These are phyloP conservation scores for Tribolium castaneum DNA, from an alignment of 1,140 invertebrate genomes.

Conservation along the genomic window DNA sequence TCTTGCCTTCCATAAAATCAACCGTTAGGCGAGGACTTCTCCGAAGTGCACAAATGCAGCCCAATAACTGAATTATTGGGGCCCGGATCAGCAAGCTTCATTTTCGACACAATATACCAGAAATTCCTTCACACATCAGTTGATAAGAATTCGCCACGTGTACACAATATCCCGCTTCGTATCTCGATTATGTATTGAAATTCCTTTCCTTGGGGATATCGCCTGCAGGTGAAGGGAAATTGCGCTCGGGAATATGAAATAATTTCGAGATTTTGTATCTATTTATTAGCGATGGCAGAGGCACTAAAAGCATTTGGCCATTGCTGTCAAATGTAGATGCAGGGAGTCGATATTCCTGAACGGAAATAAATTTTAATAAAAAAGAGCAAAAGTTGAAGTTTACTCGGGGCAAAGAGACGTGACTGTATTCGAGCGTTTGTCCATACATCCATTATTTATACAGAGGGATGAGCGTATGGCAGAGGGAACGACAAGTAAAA, in stretches of 20 bases:
- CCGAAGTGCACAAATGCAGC: neutral
- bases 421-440: slow-evolving; percentile 36
- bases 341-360: slow-evolving; percentile 7
- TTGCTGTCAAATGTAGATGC: slow-evolving; percentile 44
- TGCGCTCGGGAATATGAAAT: neutral
- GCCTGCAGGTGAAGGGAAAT: neutral
- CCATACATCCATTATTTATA: slow-evolving; percentile 39
- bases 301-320: slow-evolving; percentile 54
- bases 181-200: slow-evolving; percentile 24
- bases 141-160: slow-evolving; percentile 40
- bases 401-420: slow-evolving; percentile 29
- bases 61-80: neutral
- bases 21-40: neutral
- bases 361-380: slow-evolving; percentile 39
- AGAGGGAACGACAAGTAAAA: slow-evolving; percentile 11
- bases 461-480: neutral
- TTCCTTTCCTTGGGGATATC: neutral
- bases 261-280: neutral
- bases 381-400: slow-evolving; percentile 23
- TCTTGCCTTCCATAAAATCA: slow-evolving; percentile 21
- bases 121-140: slow-evolving; percentile 31
- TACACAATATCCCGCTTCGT: slow-evolving; percentile 5
- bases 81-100: neutral
- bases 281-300: slow-evolving; percentile 48
- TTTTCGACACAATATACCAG: slow-evolving; percentile 19